Evolutionary conservation across 2,113 vertebrate species (phyloP), one percentile per base, ranked within the genome.

Genomic region (Aplodontia rufa): DNA sequence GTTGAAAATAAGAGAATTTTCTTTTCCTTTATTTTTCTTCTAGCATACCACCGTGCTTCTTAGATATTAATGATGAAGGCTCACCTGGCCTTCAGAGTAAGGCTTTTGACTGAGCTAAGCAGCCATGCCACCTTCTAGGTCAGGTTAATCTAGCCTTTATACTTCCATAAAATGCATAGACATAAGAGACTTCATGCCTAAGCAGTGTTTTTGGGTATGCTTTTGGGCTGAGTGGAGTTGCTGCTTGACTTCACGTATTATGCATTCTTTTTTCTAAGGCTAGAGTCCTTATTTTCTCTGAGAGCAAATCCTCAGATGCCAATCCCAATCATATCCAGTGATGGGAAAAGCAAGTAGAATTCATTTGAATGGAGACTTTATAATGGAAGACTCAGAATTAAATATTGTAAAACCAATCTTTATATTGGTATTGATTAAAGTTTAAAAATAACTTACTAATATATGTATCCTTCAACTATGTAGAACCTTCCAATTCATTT

Each of bases 281-380:
- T 32, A 30, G 12, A 66, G 64, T 66, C 32, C 64, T 66, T 66
- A 66, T 82, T 64, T 92, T 3, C 20, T 42, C 26, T 42, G 68
- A 75, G 8, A 84, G 20, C 3, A 75, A 64, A 74, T 51, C 20
- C 6, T 7, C 42, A 20, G 35, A 64, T 83, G 74, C 11, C 74
- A 64, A 42, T 40, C 47, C 2, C 4, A 37, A 7, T 72, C 6
- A 30, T 30, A 30, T 81, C 14, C 37, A 60, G 8, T 58, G 64
- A 66, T 66, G 64, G 12, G 14, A 66, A 66, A 16, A 14, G 32
- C 5, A 35, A 81, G 37, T 40, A 30, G 28, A 60, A n/a, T 62
- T 0, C 5, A 16, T 3, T 1, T 3, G 47, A 62, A 13, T 10
- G 19, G 7, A 51, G 9, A 66, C 37, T 30, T 37, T 74, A 37